Evolutionary conservation across 2,888 invertebrate genomes (phyloP), one percentile per base, ranked within the genome.

Genomic region (Alviniconcha strummeri): DNA sequence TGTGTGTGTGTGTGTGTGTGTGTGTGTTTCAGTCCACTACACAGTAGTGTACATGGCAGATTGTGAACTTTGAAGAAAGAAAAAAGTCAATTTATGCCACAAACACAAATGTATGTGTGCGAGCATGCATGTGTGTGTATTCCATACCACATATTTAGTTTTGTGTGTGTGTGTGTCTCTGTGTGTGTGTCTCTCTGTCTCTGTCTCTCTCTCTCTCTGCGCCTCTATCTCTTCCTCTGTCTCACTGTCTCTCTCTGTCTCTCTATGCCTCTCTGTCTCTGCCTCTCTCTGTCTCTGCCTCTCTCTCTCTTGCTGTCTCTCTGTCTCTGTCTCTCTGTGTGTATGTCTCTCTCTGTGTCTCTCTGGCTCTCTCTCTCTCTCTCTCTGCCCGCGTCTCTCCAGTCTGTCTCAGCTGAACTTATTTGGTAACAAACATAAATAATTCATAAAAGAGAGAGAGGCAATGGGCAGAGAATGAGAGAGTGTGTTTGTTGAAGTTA

Each of bases 381-480:
- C 54, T 69, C 52, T 80, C 56, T 80, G 19, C 69, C 80, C 69
- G 36, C 52, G 2, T 69, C 19, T 69, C 54, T 69, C 55, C 77
- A 56, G 6, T 77, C 57, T 52, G 6, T 74, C 71, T 71, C 74
- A 13, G 69, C 17, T 17, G 6, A 17, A 69, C 64, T 13, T 64
- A 13, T 64, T 13, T 64, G 64, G 9, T 64, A 64, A 64, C 64
- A 64, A 4, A 9, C 9, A 15, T 64, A 64, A 64, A 64, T 64
- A 15, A 15, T 64, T 64, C 15, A 64, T 64, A 36, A 36, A 36
- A 36, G 36, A 36, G 36, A 36, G 36, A 36, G 36, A 36, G 36
- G 36, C 36, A 36, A 36, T 36, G 36, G 36, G 36, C 3, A 36
- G 36, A 36, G 36, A 36, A 36, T 3, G 36, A 36, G 36, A 36